Base-by-base conservation (phyloP, 2,888 invertebrate genomes). In the Hypselothyrea guttata region DNA sequence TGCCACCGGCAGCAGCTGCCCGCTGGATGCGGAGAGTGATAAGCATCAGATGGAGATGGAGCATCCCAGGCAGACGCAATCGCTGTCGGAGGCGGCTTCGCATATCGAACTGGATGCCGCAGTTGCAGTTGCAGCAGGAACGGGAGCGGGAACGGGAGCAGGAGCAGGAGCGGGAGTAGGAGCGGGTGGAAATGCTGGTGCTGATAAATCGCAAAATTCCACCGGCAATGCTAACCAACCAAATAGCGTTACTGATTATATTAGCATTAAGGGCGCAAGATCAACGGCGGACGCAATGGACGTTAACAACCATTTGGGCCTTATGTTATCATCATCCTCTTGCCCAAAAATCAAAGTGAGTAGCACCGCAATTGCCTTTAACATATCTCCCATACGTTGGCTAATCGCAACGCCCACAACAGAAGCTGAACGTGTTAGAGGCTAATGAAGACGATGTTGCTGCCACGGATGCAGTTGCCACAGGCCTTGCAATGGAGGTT, bases 281-380 rank as follows among this genome's bases (percentile, higher is more conserved):
- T 54, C 64, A 22, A 63, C 61, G 52, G 35, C 51, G 31, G 13
- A 56, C 51, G 41, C 59, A 58, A 52, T 5, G 22, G 22, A 22
- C 22, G 22, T 68, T 13, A 46, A 66, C 18, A 83, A 63, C 44
- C 75, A 72, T 62, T 42, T 69, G 33, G 34, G 53, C 37, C 51
- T 54, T 22, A 48, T 75, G 59, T 45, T 59, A 27, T 57, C 75
- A 35, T 45, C 72, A 9, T 44, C 65, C 16, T 42, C 75, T 38
- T 61, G 68, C 35, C 60, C 67, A 56, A 71, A 62, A 57, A 33
- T 56, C 2, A 78, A 78, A 45, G 77, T 84, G 28, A 68, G 83
- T 68, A 1, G 22, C 16, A 12, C 1, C 12, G 1, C 4, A 5
- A 27, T 27, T 7, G 8, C 9, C 9, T 5, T 5, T 5, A 9